Conservation (phyloP, 2,888 invertebrate species). For the Agrochola circellaris region DNA sequence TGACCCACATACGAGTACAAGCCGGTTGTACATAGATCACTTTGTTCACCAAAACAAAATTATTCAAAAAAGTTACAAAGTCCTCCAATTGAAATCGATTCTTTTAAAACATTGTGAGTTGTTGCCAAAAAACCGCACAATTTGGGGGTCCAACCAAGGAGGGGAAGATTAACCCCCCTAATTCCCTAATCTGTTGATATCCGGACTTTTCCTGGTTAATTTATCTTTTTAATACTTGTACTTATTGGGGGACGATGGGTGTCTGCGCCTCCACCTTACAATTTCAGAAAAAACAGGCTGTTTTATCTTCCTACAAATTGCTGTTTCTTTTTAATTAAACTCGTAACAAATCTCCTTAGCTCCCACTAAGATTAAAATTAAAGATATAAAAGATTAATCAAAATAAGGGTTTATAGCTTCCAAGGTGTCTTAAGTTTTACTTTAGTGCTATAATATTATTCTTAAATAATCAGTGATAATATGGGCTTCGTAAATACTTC, state of each 20-base stretch:
- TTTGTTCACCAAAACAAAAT: too few relatives aligned
- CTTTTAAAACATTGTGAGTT: neutral
- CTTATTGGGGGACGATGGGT: neutral
- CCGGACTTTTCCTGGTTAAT: conserved; percentile 22
- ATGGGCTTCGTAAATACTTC: too few relatives aligned
- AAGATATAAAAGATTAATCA: neutral
- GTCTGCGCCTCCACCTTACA: too few relatives aligned
- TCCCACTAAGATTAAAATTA: neutral
- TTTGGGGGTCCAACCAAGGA: neutral
- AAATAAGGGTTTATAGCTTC: neutral
- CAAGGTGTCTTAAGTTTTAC: neutral
- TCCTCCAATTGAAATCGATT: neutral
- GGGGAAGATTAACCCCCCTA: neutral
- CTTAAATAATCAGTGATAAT: too few relatives aligned
- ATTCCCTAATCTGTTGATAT: conserved; percentile 52
- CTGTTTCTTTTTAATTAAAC: conserved; percentile 23
- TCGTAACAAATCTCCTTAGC: neutral
- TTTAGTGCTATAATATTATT: too few relatives aligned
- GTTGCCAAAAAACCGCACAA: neutral
- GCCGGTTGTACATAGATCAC: too few relatives aligned
- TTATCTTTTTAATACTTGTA: conserved; percentile 13
- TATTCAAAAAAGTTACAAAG: too few relatives aligned
- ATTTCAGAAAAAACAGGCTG: neutral
- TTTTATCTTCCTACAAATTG: neutral
- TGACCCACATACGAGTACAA: neutral